Evolutionary conservation across 2,888 invertebrate genomes (phyloP).

Genomic region (Notocelia uddmanniana): DNA sequence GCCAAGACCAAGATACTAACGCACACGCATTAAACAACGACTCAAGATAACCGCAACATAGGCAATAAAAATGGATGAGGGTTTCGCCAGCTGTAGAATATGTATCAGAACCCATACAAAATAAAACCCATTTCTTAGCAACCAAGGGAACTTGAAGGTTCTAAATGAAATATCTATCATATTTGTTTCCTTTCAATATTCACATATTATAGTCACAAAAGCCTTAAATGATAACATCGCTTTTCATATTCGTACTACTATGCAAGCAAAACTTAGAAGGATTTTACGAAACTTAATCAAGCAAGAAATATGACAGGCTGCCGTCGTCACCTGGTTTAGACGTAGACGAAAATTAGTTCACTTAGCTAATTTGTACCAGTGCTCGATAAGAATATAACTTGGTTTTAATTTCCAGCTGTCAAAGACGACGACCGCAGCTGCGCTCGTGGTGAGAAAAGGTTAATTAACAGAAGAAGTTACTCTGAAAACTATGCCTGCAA

Average conservation of each 20-base stretch:
- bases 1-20: slow-evolving; percentile 48
- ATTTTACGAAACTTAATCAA: slow-evolving; percentile 16
- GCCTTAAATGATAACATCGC: background rate
- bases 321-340: slow-evolving; percentile 3
- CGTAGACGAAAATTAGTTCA: slow-evolving; percentile 17
- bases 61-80: slow-evolving; percentile 61
- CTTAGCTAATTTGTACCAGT: slow-evolving; percentile 11
- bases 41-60: slow-evolving; percentile 62
- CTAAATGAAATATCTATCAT: background rate
- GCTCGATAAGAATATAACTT: slow-evolving; percentile 15
- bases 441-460: slow-evolving; percentile 17
- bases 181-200: background rate
- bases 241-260: background rate
- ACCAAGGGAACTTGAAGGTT: background rate
- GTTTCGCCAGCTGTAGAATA: slow-evolving; percentile 59
- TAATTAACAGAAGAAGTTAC: slow-evolving; percentile 14
- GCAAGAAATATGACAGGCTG: slow-evolving; percentile 3
- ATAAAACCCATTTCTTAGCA: slow-evolving; percentile 27
- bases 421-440: slow-evolving; percentile 9
- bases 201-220: background rate
- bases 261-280: background rate
- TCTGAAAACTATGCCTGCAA: slow-evolving; percentile 8
- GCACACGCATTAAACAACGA: slow-evolving; percentile 57
- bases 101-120: slow-evolving; percentile 29
- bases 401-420: slow-evolving; percentile 15